Evolutionary conservation across 2,888 invertebrate genomes (phyloP).

Genomic region (Agrypnus murinus): DNA sequence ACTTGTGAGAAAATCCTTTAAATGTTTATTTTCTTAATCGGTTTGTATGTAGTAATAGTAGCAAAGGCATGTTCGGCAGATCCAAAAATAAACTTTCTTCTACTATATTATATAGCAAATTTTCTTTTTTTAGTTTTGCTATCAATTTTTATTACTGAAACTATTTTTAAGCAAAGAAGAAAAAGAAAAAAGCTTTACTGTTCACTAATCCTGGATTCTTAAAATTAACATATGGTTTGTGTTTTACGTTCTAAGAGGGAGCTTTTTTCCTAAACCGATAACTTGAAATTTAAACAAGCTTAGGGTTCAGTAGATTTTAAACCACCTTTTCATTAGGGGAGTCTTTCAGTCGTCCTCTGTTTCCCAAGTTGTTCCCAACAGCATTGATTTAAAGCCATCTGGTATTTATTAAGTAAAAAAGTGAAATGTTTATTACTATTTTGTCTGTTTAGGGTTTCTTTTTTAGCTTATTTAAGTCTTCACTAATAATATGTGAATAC

Average conservation of each 20-base stretch:
- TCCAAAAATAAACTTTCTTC: no score
- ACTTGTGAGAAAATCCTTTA: conserved; percentile 41
- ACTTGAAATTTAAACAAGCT: conserved; percentile 43
- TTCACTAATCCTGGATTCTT: neutral
- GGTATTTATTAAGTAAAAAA: conserved; percentile 61
- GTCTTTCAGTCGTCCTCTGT: neutral
- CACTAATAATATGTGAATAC: conserved; percentile 18
- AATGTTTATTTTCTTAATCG: conserved; percentile 41
- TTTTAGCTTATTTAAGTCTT: conserved; percentile 37
- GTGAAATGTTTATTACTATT: conserved; percentile 61
- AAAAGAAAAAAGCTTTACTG: neutral
- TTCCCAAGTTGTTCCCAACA: conserved; percentile 27
- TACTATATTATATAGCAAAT: no score
- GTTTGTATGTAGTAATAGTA: conserved; percentile 15
- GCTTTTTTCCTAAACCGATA: conserved; percentile 48
- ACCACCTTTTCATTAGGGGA: conserved; percentile 28
- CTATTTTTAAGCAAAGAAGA: neutral
- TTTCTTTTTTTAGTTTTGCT: neutral
- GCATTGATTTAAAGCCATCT: conserved; percentile 58
- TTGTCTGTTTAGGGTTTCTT: conserved; percentile 50
- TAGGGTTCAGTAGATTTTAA: conserved; percentile 31
- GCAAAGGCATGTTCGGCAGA: conserved; percentile 1
- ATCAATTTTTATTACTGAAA: neutral
- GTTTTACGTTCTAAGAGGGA: conserved; percentile 51
- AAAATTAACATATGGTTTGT: conserved; percentile 56